Conservation (phyloP, 2,888 invertebrate species). For the Ophion ventricosus region DNA sequence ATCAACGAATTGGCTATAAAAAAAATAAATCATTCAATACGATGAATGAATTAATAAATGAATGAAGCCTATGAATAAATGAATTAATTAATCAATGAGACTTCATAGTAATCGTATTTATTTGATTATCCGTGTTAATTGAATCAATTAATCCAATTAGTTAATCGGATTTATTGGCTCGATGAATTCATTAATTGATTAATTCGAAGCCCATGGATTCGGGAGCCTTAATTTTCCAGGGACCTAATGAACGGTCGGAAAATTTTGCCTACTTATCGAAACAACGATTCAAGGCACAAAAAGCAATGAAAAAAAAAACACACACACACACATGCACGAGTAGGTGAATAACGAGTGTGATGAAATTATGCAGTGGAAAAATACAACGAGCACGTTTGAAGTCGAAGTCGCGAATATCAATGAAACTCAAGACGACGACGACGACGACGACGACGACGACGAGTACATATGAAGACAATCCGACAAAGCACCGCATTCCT, state of each 20-base stretch:
- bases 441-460: neutral
- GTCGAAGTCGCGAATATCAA: slow-evolving; percentile 30
- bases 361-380: slow-evolving; percentile 24
- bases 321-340: neutral
- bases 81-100: neutral
- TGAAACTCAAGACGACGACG: neutral
- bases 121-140: too few relatives aligned
- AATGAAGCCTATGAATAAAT: neutral
- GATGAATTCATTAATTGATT: too few relatives aligned
- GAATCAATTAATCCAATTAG: too few relatives aligned
- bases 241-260: neutral
- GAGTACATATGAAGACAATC: neutral
- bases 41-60: too few relatives aligned
- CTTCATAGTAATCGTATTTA: neutral
- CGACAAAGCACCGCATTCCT: slow-evolving; percentile 19
- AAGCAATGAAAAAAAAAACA: slow-evolving; percentile 22
- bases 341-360: slow-evolving; percentile 20
- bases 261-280: slow-evolving; percentile 6
- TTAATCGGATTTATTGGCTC: too few relatives aligned
- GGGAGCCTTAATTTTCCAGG: neutral
- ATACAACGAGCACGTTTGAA: slow-evolving; percentile 13
- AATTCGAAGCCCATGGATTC: too few relatives aligned
- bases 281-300: neutral
- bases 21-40: too few relatives aligned
- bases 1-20: too few relatives aligned